Percentiles rank a stretch among this genome's conserved stretches.
Conservation (phyloP, 2,113 vertebrate species). For the Cryptomyrus ogoouensis region DNA sequence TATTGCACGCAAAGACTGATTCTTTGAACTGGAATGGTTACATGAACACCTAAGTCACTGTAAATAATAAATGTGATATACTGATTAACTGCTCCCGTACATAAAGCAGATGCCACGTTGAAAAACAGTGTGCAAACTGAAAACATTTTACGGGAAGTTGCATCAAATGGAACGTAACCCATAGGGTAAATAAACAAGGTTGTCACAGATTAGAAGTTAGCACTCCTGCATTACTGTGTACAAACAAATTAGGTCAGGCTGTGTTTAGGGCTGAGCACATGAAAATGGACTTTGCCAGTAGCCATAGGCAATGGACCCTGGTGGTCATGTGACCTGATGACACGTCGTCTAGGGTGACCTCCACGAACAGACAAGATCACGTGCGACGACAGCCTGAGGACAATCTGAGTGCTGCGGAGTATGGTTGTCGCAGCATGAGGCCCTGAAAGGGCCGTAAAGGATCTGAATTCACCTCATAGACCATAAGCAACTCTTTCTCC, state of each 20-base stretch:
- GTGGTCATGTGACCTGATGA: neutral
- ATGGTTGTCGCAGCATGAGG: neutral
- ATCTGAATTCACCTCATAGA: neutral
- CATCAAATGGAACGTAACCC: neutral
- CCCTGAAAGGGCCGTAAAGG: neutral
- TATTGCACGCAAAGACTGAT: neutral
- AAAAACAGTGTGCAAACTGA: neutral
- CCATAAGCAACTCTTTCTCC: neutral
- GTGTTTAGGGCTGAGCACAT: neutral
- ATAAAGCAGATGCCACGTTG: neutral
- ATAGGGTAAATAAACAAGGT: neutral
- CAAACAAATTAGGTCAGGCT: conserved; percentile 5
- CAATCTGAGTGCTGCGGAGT: neutral
- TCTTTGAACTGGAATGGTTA: neutral
- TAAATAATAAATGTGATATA: conserved; percentile 6
- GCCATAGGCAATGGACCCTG: neutral
- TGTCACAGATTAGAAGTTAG: neutral
- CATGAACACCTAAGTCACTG: neutral
- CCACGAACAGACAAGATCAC: neutral
- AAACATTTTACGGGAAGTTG: neutral
- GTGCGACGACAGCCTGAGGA: neutral
- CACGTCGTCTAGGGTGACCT: neutral
- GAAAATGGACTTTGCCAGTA: neutral
- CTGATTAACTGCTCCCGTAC: neutral
- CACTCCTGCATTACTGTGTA: neutral